A percentile compares a stretch with the other conserved stretches of the same genome.
Evolutionary conservation across 1,140 invertebrate genomes (phyloP).

Genomic region (Drosophila willistoni): DNA sequence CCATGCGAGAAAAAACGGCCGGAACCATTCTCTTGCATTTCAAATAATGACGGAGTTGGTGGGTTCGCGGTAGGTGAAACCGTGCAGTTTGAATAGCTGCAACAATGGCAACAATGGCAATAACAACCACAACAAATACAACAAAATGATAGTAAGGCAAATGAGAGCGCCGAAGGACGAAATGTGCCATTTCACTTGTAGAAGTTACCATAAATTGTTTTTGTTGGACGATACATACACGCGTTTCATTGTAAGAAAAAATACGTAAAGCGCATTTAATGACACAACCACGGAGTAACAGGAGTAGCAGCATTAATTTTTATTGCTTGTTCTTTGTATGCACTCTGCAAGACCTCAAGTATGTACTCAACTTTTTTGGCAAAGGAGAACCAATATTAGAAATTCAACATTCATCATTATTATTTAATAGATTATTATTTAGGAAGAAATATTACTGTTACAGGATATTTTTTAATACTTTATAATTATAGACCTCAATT

Average conservation of each 20-base stretch:
- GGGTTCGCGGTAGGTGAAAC: background rate
- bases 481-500: too few species aligned
- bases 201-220: constrained; percentile 37
- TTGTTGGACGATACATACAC: background rate
- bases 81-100: constrained; percentile 64
- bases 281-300: too few species aligned
- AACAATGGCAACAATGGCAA: constrained; percentile 35
- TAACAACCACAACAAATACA: constrained; percentile 11
- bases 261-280: too few species aligned
- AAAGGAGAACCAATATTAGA: too few species aligned
- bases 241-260: too few species aligned
- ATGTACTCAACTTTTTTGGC: too few species aligned
- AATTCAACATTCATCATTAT: too few species aligned
- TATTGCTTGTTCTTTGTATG: constrained; percentile 45
- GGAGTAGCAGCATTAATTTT: background rate
- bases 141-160: constrained; percentile 36
- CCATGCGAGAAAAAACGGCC: constrained; percentile 13
- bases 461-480: too few species aligned
- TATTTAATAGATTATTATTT: too few species aligned
- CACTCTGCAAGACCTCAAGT: constrained; percentile 13
- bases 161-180: constrained; percentile 30
- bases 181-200: constrained; percentile 75
- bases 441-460: too few species aligned
- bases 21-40: constrained; percentile 80
- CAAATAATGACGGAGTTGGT: constrained; percentile 66